These are phyloP conservation scores for Drosophila bifasciata DNA, from an alignment of 1,140 invertebrate species.

Conservation along the genomic window DNA sequence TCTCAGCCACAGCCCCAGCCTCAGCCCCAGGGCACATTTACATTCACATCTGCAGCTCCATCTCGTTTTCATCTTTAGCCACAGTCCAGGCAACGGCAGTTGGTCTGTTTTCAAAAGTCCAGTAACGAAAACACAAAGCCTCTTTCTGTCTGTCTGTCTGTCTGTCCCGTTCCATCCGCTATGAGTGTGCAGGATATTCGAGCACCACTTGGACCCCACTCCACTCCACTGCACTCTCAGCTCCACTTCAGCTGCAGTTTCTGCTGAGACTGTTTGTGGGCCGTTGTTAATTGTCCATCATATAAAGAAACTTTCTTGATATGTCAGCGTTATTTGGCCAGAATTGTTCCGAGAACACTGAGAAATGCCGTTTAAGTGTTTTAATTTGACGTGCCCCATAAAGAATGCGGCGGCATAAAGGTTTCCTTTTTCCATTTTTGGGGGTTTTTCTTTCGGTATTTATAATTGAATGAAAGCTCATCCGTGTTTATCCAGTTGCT, in stretches of 20 bases:
- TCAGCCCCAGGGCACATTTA: neutral
- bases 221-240: slow-evolving; percentile 7
- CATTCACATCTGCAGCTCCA: neutral
- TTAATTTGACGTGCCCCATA: slow-evolving; percentile 69
- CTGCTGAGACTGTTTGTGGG: slow-evolving; percentile 22
- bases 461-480: slow-evolving; percentile 36
- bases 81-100: slow-evolving; percentile 4
- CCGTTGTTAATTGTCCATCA: slow-evolving; percentile 61
- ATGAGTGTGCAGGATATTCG: slow-evolving; percentile 74
- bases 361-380: slow-evolving; percentile 49
- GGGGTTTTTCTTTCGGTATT: neutral
- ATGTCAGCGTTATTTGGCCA: slow-evolving; percentile 54
- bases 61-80: no score
- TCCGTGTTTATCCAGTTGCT: neutral
- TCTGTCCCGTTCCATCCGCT: slow-evolving; percentile 33
- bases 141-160: slow-evolving; percentile 13
- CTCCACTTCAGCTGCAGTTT: slow-evolving; percentile 7
- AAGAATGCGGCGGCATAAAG: slow-evolving; percentile 39
- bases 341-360: slow-evolving; percentile 61
- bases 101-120: slow-evolving; percentile 40
- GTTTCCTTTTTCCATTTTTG: slow-evolving; percentile 9
- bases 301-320: slow-evolving; percentile 46
- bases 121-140: slow-evolving; percentile 58
- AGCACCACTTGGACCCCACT: slow-evolving; percentile 62
- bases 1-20: no score